These are phyloP conservation scores for Calliscelio sp. DNA, from an alignment of 2,888 invertebrate genomes.

Conservation along the genomic window DNA sequence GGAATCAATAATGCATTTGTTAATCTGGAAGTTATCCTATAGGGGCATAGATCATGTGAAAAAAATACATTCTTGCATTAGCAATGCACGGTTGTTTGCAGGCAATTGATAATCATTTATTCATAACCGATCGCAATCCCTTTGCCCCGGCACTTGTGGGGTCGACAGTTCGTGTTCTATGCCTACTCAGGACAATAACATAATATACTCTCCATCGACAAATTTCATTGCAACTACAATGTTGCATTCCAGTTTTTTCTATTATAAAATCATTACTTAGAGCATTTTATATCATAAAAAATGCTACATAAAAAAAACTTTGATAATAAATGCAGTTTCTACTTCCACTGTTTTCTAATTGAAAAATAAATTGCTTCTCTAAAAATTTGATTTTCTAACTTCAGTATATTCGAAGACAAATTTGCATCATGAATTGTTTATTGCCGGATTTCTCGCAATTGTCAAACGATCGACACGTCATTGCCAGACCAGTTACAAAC, in stretches of 20 bases:
- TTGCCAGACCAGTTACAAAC: slow-evolving; percentile 62
- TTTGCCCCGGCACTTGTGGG: slow-evolving; percentile 66
- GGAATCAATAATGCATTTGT: slow-evolving; percentile 61
- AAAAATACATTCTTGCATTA: slow-evolving; percentile 60
- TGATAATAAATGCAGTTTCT: too few relatives aligned
- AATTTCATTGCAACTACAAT: slow-evolving; percentile 46
- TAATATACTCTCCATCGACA: slow-evolving; percentile 53
- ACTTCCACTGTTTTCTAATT: too few relatives aligned
- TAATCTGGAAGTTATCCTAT: slow-evolving; percentile 56
- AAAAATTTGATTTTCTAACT: too few relatives aligned
- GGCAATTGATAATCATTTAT: slow-evolving; percentile 73
- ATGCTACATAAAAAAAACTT: too few relatives aligned
- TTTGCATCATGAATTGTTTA: slow-evolving; percentile 41
- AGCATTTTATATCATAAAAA: too few relatives aligned
- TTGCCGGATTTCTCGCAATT: slow-evolving; percentile 39
- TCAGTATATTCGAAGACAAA: background rate
- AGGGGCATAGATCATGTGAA: slow-evolving; percentile 63
- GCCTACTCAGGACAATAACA: slow-evolving; percentile 50
- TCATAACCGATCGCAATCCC: slow-evolving; percentile 72
- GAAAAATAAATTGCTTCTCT: too few relatives aligned
- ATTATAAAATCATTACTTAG: too few relatives aligned
- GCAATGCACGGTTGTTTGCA: slow-evolving; percentile 59
- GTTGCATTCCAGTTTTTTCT: slow-evolving; percentile 4
- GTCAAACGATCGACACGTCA: slow-evolving; percentile 54
- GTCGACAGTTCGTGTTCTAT: slow-evolving; percentile 58